These are phyloP conservation scores for Tineola bisselliella DNA, from an alignment of 2,888 invertebrate genomes.

Conservation along the genomic window DNA sequence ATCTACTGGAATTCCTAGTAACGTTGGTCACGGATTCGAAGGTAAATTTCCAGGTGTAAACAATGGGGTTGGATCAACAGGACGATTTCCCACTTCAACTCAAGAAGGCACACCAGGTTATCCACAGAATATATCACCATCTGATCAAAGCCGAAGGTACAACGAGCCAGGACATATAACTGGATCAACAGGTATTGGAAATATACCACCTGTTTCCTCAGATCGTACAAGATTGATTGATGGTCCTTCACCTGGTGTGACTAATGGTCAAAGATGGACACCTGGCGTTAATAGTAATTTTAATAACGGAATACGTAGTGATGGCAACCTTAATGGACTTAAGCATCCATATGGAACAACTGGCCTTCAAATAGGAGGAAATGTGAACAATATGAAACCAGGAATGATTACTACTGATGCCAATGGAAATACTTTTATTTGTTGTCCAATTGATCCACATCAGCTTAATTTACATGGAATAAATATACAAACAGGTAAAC, in stretches of 20 bases:
- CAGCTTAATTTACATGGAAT: neutral
- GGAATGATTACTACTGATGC: neutral
- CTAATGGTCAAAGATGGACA: neutral
- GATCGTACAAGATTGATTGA: too few relatives aligned
- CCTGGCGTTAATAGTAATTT: neutral
- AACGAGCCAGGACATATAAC: neutral
- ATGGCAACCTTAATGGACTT: neutral
- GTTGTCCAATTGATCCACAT: slow-evolving; percentile 3
- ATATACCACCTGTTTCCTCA: neutral
- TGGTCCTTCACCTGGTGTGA: too few relatives aligned
- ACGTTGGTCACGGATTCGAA: neutral
- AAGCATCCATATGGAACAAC: neutral
- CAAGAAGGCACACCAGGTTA: neutral
- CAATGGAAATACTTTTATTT: neutral
- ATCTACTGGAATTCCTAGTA: neutral
- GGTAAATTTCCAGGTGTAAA: neutral
- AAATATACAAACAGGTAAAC: neutral
- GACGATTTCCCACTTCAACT: neutral
- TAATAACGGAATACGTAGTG: neutral
- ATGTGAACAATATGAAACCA: neutral
- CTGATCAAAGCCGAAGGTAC: neutral
- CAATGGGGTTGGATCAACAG: neutral
- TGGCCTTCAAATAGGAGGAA: neutral
- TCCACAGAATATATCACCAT: neutral
- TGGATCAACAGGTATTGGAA: neutral